phyloP scores from a whole-genome alignment of 2,888 invertebrate genomes.

The Rotaria sp. region DNA sequence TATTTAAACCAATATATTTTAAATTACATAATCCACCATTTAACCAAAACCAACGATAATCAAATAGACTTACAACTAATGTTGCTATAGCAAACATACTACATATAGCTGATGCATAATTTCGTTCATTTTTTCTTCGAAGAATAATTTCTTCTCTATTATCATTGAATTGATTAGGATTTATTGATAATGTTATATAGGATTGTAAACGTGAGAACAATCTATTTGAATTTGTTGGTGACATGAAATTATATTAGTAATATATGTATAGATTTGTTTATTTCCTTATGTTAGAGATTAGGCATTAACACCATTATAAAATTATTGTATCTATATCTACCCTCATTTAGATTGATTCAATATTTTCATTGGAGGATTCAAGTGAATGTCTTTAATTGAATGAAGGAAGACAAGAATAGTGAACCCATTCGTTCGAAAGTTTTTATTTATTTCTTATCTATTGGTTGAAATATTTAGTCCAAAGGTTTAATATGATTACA shows the following conservation, averaged over 20 bases:
- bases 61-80: constrained; percentile 66
- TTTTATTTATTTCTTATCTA: not conserved
- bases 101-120: constrained; percentile 66
- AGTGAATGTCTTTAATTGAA: not conserved
- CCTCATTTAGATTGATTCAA: not conserved
- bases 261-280: not conserved
- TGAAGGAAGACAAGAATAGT: not conserved
- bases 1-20: constrained; percentile 62
- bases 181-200: not conserved
- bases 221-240: not conserved
- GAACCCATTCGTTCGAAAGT: not conserved
- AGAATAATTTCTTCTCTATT: not conserved
- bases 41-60: constrained; percentile 68
- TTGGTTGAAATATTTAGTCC: not conserved
- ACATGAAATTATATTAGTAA: not conserved
- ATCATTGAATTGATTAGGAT: not conserved
- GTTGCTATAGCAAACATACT: constrained; percentile 66
- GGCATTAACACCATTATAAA: not conserved
- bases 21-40: constrained; percentile 64
- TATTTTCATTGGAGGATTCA: not conserved
- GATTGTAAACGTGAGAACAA: not conserved
- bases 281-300: not conserved
- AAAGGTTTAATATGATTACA: not conserved
- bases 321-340: not conserved
- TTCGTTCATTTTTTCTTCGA: constrained; percentile 58